Conservation (phyloP, 1,140 invertebrate genomes). For the Physella acuta region DNA sequence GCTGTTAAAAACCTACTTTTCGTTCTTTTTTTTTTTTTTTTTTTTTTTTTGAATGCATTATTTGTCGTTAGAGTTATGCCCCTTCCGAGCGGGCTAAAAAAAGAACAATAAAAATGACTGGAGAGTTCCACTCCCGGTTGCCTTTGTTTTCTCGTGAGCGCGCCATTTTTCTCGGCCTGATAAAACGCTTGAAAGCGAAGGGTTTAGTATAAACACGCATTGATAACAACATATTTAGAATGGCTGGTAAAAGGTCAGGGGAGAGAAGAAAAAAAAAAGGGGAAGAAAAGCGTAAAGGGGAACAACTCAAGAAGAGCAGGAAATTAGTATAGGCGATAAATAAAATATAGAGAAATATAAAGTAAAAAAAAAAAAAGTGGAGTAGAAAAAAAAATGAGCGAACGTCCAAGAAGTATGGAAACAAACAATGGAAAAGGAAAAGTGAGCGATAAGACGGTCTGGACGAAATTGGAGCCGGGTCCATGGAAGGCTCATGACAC, state of each 20-base stretch:
- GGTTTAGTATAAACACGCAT: background rate
- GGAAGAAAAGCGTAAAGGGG: background rate
- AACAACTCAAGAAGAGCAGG: background rate
- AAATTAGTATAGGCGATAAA: background rate
- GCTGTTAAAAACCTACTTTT: too few species aligned
- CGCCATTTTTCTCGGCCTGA: background rate
- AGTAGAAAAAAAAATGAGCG: too few species aligned
- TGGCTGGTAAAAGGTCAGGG: background rate
- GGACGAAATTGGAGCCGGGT: background rate
- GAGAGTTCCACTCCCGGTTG: background rate
- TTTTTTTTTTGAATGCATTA: too few species aligned
- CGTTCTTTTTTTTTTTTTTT: too few species aligned
- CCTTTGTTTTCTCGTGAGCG: background rate
- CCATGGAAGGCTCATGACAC: background rate
- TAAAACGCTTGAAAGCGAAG: background rate
- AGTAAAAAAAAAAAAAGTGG: background rate
- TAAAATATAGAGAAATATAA: background rate
- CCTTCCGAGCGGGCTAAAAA: background rate
- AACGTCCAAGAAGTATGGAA: background rate
- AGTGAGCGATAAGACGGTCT: conserved; percentile 1
- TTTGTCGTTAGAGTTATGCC: too few species aligned
- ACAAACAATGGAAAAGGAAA: background rate
- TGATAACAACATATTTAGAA: conserved; percentile 5
- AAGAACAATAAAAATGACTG: background rate
- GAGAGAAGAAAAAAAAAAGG: conserved; percentile 2